Percentiles rank a stretch among this genome's conserved stretches.
Conservation (phyloP, 1,140 invertebrate species). For the Drosophila ananassae region DNA sequence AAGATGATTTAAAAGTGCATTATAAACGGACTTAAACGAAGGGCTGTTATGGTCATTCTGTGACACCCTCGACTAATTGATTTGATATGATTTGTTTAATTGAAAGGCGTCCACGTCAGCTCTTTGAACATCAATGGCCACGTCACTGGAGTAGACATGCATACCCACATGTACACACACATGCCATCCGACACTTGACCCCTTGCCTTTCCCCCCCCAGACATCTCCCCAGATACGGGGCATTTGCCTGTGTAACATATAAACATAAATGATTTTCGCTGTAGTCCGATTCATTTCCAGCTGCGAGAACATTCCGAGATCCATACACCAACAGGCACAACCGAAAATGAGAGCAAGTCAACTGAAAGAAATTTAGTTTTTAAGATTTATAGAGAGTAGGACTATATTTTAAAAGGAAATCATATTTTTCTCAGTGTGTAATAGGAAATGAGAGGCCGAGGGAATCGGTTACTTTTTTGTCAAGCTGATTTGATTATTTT, state of each 20-base stretch:
- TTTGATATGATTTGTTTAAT: constrained; percentile 55
- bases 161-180: constrained; percentile 6
- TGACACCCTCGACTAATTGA: constrained; percentile 29
- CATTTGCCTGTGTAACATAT: constrained; percentile 62
- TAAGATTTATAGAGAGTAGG: neutral
- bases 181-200: constrained; percentile 21
- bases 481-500: constrained; percentile 58
- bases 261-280: constrained; percentile 76
- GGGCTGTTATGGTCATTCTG: neutral
- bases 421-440: constrained; percentile 1
- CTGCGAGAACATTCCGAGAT: constrained; percentile 75
- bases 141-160: constrained; percentile 47
- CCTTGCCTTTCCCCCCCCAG: constrained; percentile 18
- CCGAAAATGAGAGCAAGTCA: constrained; percentile 10
- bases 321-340: neutral
- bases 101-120: constrained; percentile 70
- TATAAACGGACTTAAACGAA: constrained; percentile 36
- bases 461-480: constrained; percentile 31
- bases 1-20: constrained; percentile 54
- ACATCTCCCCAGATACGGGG: constrained; percentile 23
- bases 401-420: neutral
- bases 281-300: constrained; percentile 74
- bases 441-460: constrained; percentile 6
- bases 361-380: constrained; percentile 1
- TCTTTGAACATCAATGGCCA: constrained; percentile 63